These are phyloP conservation scores for Pissodes strobi DNA, from an alignment of 1,140 invertebrate genomes.

Conservation along the genomic window DNA sequence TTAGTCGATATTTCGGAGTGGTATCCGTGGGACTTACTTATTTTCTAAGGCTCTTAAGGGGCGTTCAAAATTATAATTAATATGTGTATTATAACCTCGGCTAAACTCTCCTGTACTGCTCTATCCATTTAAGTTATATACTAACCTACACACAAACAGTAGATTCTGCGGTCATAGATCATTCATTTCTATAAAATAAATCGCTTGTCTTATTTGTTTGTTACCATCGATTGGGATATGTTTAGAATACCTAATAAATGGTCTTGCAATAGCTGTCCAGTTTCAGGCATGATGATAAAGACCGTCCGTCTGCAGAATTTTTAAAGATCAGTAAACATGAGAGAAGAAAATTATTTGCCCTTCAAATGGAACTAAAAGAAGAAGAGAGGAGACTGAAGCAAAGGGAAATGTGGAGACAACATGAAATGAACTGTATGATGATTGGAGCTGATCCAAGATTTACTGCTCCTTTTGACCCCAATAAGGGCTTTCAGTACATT, in stretches of 20 bases:
- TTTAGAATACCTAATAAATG: not conserved
- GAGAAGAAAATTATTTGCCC: slow-evolving; percentile 75
- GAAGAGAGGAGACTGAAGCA: slow-evolving; percentile 65
- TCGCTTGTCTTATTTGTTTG: too few species aligned
- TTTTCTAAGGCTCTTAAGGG: too few species aligned
- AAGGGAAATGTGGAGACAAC: slow-evolving; percentile 66
- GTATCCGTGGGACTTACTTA: too few species aligned
- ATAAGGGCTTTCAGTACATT: slow-evolving; percentile 62
- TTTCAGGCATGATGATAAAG: slow-evolving; percentile 55
- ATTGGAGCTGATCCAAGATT: slow-evolving; percentile 64
- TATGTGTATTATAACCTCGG: too few species aligned
- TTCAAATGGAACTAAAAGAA: slow-evolving; percentile 73
- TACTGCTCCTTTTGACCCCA: slow-evolving; percentile 61
- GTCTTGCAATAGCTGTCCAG: not conserved
- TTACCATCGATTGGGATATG: too few species aligned
- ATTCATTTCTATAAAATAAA: too few species aligned
- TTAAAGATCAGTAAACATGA: slow-evolving; percentile 68
- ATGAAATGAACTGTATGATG: slow-evolving; percentile 65
- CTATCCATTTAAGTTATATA: too few species aligned
- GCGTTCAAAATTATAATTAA: too few species aligned
- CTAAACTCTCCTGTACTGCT: too few species aligned
- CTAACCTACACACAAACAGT: too few species aligned
- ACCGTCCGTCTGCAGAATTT: slow-evolving; percentile 41
- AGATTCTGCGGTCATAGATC: too few species aligned
- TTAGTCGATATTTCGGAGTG: too few species aligned